phyloP scores from a whole-genome alignment of 2,797 vertebrate genomes.

The Fistularia tabacaria region DNA sequence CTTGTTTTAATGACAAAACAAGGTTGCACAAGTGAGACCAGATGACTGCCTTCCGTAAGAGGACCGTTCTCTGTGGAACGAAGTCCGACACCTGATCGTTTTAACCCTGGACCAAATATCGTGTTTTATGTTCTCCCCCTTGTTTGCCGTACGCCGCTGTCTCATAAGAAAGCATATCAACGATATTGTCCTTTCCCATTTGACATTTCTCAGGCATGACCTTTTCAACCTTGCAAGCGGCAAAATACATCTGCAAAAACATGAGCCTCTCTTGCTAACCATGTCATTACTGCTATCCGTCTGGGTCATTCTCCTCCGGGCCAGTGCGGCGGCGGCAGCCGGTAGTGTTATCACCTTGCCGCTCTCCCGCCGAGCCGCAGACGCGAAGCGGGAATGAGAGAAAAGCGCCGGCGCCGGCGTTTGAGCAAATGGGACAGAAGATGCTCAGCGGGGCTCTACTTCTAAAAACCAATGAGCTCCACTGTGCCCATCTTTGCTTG shows the following conservation, averaged over 20 bases:
- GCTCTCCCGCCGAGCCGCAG: constrained; percentile 19
- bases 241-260: constrained; percentile 1
- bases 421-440: constrained; percentile 28
- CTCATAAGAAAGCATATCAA: no score
- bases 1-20: background rate
- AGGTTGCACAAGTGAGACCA: no score
- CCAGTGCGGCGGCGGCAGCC: constrained; percentile 33
- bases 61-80: no score
- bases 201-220: background rate
- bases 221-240: constrained; percentile 12
- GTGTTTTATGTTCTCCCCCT: no score
- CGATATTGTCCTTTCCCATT: no score
- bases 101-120: no score
- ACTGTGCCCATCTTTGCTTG: background rate
- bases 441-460: constrained; percentile 28
- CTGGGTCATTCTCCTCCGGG: constrained; percentile 10
- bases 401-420: constrained; percentile 8
- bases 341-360: constrained; percentile 33
- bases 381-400: constrained; percentile 49
- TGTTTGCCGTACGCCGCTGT: no score
- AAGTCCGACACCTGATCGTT: no score
- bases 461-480: constrained; percentile 14
- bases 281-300: background rate
- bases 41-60: no score
- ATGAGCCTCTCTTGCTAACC: constrained; percentile 4